A percentile compares a stretch with the other conserved stretches of the same genome.
Conservation (phyloP, 35 echinoderm and acorn worm genomes). For the Ophioderma brevispina region DNA sequence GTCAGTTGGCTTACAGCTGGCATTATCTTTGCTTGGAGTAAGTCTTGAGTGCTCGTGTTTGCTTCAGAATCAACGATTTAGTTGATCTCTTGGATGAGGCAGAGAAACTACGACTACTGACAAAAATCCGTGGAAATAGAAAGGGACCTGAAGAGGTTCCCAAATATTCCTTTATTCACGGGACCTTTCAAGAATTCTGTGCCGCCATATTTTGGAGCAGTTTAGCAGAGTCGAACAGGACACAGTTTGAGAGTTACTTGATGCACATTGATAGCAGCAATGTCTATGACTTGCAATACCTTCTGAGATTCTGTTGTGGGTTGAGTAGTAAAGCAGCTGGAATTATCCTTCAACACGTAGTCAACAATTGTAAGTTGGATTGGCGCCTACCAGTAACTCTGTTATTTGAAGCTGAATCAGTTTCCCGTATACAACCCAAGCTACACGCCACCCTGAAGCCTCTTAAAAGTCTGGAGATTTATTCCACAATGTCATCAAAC, state of each 20-base stretch:
- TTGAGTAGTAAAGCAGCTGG: neutral
- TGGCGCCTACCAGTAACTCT: neutral
- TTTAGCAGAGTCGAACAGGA: neutral
- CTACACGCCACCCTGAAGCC: neutral
- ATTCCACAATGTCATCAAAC: neutral
- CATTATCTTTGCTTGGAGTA: neutral
- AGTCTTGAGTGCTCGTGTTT: neutral
- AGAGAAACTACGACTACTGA: neutral
- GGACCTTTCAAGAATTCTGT: neutral
- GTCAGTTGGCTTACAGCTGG: neutral
- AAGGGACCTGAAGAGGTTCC: neutral
- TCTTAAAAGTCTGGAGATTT: neutral
- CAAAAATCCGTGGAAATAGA: neutral
- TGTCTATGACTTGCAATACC: neutral
- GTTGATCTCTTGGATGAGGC: too few relatives aligned
- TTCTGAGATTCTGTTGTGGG: neutral
- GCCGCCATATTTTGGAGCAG: neutral
- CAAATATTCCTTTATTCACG: neutral
- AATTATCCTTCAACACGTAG: neutral
- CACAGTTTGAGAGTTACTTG: neutral
- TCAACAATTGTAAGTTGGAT: neutral
- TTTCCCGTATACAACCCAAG: neutral
- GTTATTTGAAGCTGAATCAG: neutral
- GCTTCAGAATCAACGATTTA: neutral
- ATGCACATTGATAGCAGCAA: neutral